Base-by-base conservation (phyloP, 2,113 vertebrate species). In the Ovis canadensis region DNA sequence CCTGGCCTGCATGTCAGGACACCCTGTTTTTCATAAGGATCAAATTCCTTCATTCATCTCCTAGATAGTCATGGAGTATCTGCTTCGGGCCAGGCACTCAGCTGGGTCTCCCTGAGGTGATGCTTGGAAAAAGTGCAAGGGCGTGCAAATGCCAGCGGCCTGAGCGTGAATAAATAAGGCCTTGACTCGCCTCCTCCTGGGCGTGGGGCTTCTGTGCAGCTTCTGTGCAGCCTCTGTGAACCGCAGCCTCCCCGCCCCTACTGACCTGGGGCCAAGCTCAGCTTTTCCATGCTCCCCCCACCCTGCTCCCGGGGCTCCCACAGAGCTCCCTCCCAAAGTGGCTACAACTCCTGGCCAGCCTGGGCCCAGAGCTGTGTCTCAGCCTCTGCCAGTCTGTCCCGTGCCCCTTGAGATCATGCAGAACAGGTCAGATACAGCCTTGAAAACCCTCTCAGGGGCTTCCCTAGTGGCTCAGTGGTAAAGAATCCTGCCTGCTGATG, bases 201-300 rank as follows among this genome's bases (percentile, higher is more conserved):
- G 94, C 36, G 16, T 71, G 25, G 80, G 88, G 97, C 96, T 97
- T 88, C 96, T 82, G 93, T 94, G 64, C 27, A 14, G 94, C 96
- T 90, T 96, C 97, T 91, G 92, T 95, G 97, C 82, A n/a, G 82
- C 33, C 59, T 92, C 85, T 55, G 43, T 57, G 93, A 92, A 57
- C 93, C 36, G 2, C 33, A 16, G 59, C 85, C 85, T 97, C 92
- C 89, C 90, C 9, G 7, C 87, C 88, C 92, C 40, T n/a, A 31
- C 86, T 90, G 54, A 36, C 86, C 92, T 16, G 0, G 59, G 84
- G 57, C 88, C 93, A 43, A 52, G 83, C 96, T 97, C 97, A 97
- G 90, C 92, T 95, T 98, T 96, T 96, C 96, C 96, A 92, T 62
- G 40, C 11, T 90, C 77, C 86, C 67, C 17, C 7, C 33, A 0